phyloP scores from a whole-genome alignment of 2,797 vertebrate genomes.

The Eurystomus glaucurus region DNA sequence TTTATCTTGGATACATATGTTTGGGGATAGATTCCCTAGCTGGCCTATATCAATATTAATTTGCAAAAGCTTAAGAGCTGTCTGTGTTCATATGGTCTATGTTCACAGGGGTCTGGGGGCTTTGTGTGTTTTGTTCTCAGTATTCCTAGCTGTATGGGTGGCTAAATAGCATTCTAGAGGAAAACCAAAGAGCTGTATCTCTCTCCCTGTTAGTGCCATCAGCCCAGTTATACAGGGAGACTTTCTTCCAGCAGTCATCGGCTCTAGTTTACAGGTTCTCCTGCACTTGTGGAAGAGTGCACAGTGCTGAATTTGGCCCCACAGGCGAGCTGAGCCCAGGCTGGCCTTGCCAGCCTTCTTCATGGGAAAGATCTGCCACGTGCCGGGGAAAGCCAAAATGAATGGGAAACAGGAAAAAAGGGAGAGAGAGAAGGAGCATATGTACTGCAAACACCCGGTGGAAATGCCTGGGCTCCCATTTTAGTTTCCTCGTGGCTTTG shows the following conservation, averaged over 20 bases:
- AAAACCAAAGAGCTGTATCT: not conserved
- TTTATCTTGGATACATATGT: not conserved
- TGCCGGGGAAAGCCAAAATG: not conserved
- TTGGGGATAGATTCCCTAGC: not conserved
- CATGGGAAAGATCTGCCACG: not conserved
- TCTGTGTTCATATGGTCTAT: not conserved
- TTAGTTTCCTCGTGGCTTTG: not conserved
- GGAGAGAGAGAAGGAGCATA: not conserved
- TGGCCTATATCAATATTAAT: not conserved
- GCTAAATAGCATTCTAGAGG: not conserved
- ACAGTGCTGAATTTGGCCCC: not conserved
- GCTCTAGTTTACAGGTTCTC: not conserved
- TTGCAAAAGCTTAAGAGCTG: not conserved
- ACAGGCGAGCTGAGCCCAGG: not conserved
- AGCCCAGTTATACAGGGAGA: not conserved
- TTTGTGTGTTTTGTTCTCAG: not conserved
- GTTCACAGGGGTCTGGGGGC: not conserved
- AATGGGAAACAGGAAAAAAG: not conserved
- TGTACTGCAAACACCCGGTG: accelerated
- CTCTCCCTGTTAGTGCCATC: not conserved
- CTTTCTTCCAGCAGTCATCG: not conserved
- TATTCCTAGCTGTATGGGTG: not conserved
- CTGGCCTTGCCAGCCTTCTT: not conserved
- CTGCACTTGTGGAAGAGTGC: too few species aligned
- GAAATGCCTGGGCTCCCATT: not conserved